Evolutionary conservation across 2,113 vertebrate species (phyloP), one percentile per base, ranked within the genome.

Genomic region (Calyptommatus sinebrachiatus): DNA sequence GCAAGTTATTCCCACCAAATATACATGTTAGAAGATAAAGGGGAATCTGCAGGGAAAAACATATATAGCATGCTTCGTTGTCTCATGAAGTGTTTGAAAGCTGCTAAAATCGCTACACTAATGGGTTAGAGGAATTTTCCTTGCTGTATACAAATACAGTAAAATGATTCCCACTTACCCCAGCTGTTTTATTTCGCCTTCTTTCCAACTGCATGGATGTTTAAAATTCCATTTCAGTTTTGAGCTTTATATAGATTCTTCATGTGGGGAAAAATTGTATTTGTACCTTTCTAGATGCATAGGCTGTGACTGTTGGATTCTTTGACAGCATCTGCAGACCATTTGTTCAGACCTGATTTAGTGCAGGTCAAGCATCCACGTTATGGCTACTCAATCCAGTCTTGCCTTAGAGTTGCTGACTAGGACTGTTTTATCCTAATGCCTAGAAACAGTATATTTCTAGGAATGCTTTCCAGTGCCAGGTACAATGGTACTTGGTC

Each of bases 61-160:
- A 75, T 61, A 48, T 70, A 24, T 70, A 3, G 0, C 10, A 81
- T 12, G 61, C 12, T 83, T 73, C 0, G 1, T 20, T 12, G 61
- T 18, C 83, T 73, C 1, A 1, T 20, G 21, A 1, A 7, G 4
- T 61, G 22, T 46, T 57, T 18, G 18, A 18, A 57, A 57, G 12
- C 53, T 57, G 53, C 0, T 0, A n/a, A n/a, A 5, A 0, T 60
- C 10, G 29, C 4, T 28, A 7, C 75, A 20, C 66, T 45, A 14
- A 45, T 74, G 63, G 63, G 0, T 1, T 46, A 66, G 65, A 80
- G 70, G 70, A 7, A 65, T 24, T 29, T 84, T 46, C 57, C 11
- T 78, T 70, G 65, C 83, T 28, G 46, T 62, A 60, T 66, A 66
- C 12, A 29, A 78, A 11, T 7, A 22, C 71, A 84, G 10, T 0